Conservation (phyloP, 2,797 vertebrate genomes). For the Cyprinodon diabolis region DNA sequence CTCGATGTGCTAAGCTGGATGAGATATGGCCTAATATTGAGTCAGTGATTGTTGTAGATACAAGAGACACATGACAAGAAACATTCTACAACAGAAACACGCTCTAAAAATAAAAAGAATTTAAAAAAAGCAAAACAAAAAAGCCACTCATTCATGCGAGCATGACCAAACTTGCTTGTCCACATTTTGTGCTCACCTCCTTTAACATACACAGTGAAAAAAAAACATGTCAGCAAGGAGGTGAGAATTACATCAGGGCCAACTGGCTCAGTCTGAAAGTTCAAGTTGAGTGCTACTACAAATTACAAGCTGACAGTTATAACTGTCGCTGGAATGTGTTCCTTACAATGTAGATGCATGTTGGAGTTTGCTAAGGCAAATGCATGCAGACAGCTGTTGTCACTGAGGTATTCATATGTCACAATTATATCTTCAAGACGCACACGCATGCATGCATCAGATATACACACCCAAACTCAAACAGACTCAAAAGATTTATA, state of each 20-base stretch:
- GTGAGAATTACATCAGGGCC: conserved; percentile 70
- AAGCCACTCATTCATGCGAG: conserved; percentile 30
- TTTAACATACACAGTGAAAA: conserved; percentile 35
- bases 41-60: conserved; percentile 13
- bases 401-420: conserved; percentile 58
- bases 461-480: not conserved
- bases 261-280: conserved; percentile 75
- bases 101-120: conserved; percentile 12
- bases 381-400: conserved; percentile 63
- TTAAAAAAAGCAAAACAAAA: conserved; percentile 25
- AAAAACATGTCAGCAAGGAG: conserved; percentile 59
- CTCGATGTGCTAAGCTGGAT: not conserved
- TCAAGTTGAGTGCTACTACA: conserved; percentile 76
- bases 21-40: not conserved
- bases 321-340: conserved; percentile 68
- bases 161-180: conserved; percentile 53
- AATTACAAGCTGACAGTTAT: conserved; percentile 78
- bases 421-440: conserved; percentile 45
- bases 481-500: conserved; percentile 7
- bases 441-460: not conserved
- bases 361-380: conserved; percentile 59
- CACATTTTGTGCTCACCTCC: conserved; percentile 48
- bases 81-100: conserved; percentile 24
- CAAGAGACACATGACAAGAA: conserved; percentile 33
- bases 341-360: conserved; percentile 68